These are phyloP conservation scores for Epizoanthus illoricatus DNA, from an alignment of 92 coral and sea anemone genomes.

Conservation along the genomic window DNA sequence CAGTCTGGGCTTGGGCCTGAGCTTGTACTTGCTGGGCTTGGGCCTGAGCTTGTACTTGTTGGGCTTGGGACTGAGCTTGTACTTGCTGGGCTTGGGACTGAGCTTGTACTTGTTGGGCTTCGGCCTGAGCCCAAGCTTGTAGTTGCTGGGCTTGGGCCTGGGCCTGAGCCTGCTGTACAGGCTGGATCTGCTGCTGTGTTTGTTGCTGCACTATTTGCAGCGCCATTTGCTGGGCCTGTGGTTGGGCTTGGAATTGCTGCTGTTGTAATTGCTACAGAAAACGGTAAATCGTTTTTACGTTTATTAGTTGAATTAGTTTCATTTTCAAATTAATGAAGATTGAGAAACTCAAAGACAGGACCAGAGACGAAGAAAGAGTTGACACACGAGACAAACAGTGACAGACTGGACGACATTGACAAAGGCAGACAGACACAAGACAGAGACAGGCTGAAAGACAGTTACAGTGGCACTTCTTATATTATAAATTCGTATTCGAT, in stretches of 20 bases:
- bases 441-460: not conserved
- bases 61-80: no score
- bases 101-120: constrained; percentile 33
- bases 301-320: no score
- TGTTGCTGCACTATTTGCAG: constrained; percentile 45
- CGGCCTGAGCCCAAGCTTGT: constrained; percentile 56
- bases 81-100: not conserved
- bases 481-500: no score
- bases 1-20: no score
- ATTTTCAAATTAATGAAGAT: no score
- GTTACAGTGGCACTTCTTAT: no score
- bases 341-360: no score
- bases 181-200: constrained; percentile 60
- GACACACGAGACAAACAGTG: not conserved
- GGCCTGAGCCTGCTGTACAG: constrained; percentile 62
- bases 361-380: no score
- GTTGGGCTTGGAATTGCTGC: not conserved
- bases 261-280: constrained; percentile 7
- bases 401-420: not conserved
- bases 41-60: no score
- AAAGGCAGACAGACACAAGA: no score
- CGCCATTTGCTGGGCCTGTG: constrained; percentile 24
- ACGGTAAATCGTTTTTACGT: not conserved
- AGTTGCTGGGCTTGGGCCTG: constrained; percentile 64
- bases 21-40: no score